Conservation (phyloP, 2,113 vertebrate genomes). For the Macaca mulatta region DNA sequence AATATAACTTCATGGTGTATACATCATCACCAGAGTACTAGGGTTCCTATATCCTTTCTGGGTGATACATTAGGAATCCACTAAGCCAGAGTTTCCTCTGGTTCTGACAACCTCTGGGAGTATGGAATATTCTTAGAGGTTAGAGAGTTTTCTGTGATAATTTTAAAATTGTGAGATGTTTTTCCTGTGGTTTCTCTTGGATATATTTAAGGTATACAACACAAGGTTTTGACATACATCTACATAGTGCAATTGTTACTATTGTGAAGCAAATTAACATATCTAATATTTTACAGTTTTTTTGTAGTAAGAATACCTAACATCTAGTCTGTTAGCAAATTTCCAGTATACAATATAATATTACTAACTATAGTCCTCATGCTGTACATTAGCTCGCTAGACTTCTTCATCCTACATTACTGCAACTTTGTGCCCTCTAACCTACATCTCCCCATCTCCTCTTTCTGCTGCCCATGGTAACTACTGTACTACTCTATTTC, state of each 20-base stretch:
- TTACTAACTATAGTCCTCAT: background rate
- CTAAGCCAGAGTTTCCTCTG: conserved; percentile 2
- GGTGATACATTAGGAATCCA: background rate
- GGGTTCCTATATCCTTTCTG: background rate
- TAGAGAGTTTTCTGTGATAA: background rate
- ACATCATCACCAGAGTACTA: background rate
- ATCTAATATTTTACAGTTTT: background rate
- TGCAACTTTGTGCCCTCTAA: background rate
- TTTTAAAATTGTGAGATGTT: background rate
- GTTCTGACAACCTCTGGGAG: background rate
- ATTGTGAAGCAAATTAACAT: background rate
- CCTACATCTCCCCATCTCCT: background rate
- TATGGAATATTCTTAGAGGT: background rate
- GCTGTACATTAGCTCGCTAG: background rate
- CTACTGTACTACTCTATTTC: background rate
- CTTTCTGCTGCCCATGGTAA: background rate
- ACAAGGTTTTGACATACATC: background rate
- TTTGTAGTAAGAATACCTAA: background rate
- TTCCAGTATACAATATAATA: background rate
- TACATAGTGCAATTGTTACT: background rate
- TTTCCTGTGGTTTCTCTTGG: background rate
- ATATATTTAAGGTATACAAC: background rate
- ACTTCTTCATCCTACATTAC: background rate
- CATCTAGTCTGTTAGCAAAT: background rate
- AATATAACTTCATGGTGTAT: background rate